phyloP scores from a whole-genome alignment of 2,797 vertebrate genomes.

The Alexandromys oeconomus region DNA sequence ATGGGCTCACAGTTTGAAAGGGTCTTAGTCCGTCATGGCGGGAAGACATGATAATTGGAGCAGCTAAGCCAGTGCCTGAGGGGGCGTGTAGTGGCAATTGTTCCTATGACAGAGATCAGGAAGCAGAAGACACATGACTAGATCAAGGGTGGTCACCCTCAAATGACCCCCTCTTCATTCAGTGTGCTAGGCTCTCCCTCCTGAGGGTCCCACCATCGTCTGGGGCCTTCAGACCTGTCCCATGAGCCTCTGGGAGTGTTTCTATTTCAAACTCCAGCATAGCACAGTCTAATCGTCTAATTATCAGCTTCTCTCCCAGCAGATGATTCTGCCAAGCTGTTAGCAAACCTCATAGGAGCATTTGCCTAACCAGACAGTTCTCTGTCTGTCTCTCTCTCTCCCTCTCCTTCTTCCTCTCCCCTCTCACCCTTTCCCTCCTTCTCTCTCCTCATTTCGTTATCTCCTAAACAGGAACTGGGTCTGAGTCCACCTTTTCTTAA shows the following conservation, averaged over 20 bases:
- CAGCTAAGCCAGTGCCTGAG: too few species aligned
- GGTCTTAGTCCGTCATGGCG: too few species aligned
- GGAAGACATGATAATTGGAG: too few species aligned
- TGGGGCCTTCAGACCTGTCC: background rate
- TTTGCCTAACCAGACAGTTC: background rate
- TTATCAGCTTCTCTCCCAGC: background rate
- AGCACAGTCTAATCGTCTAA: background rate
- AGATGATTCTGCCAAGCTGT: background rate
- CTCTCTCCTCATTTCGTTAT: background rate
- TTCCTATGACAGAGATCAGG: background rate
- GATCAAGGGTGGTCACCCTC: background rate
- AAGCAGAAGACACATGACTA: background rate
- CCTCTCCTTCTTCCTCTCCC: too few species aligned
- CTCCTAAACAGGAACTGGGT: background rate
- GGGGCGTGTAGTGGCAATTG: too few species aligned
- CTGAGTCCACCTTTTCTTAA: background rate
- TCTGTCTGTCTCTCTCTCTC: background rate
- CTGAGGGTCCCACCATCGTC: too few species aligned
- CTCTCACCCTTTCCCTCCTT: fast-evolving
- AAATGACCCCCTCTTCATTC: background rate
- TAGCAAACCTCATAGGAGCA: background rate
- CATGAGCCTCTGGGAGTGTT: background rate
- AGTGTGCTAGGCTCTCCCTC: background rate
- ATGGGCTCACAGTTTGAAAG: background rate
- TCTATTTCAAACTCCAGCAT: background rate